These are phyloP conservation scores for Cheiracanthium punctorium DNA, from an alignment of 2,888 invertebrate genomes.

Conservation along the genomic window DNA sequence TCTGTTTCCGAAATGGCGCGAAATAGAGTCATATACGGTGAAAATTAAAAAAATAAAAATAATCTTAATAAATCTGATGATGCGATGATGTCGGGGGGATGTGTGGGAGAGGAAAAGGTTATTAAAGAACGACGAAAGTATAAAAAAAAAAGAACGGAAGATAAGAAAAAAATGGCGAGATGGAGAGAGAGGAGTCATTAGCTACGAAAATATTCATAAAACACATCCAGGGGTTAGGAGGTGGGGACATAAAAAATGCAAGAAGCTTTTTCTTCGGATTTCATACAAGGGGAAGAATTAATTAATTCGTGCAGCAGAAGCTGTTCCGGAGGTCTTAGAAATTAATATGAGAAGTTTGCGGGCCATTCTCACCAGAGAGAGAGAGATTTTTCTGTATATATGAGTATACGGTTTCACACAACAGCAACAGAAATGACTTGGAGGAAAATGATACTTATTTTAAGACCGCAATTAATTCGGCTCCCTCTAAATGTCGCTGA, in stretches of 20 bases:
- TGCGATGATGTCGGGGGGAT: background rate
- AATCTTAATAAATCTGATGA: conserved; percentile 1
- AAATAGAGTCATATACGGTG: background rate
- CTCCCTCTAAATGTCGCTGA: background rate
- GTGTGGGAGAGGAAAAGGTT: background rate
- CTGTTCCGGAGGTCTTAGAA: background rate
- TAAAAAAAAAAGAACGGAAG: background rate
- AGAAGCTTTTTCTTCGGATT: background rate
- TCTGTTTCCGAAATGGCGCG: background rate
- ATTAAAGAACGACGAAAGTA: background rate
- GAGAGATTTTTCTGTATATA: too few relatives aligned
- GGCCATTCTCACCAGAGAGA: background rate
- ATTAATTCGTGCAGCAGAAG: background rate
- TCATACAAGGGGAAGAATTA: background rate
- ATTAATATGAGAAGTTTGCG: background rate
- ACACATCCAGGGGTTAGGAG: background rate
- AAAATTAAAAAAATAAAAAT: background rate
- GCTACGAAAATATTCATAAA: conserved; percentile 1
- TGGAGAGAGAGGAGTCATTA: background rate
- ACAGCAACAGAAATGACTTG: background rate
- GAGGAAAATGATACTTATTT: background rate
- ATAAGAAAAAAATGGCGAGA: background rate
- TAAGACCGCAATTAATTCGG: background rate
- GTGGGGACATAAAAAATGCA: conserved; percentile 1
- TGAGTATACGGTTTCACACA: background rate